Evolutionary conservation across 2,797 vertebrate genomes (phyloP).

Genomic region (Lagorchestes hirsutus): DNA sequence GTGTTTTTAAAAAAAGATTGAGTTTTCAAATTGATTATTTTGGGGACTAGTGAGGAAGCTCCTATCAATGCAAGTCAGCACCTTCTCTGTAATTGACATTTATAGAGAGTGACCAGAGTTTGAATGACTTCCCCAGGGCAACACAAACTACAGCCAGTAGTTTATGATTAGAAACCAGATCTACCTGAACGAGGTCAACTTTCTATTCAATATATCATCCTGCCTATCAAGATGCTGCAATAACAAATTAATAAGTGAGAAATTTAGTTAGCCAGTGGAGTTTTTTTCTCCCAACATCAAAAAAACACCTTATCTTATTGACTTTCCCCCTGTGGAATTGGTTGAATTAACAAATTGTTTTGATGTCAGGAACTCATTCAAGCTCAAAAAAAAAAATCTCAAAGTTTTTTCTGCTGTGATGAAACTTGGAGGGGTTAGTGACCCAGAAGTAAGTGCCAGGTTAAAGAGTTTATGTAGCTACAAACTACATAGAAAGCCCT

Average conservation of each 20-base stretch:
- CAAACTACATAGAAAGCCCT: not conserved
- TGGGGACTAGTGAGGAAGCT: not conserved
- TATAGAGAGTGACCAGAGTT: not conserved
- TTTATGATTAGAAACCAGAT: not conserved
- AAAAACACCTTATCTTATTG: not conserved
- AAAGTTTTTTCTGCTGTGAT: not conserved
- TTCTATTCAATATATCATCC: not conserved
- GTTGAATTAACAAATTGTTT: not conserved
- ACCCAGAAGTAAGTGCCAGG: not conserved
- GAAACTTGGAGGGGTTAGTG: not conserved
- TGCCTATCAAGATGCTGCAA: not conserved
- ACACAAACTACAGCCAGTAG: not conserved
- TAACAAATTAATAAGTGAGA: constrained; percentile 1
- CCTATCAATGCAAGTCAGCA: not conserved
- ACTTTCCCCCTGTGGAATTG: not conserved
- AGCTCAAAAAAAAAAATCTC: not conserved
- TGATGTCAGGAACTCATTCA: not conserved
- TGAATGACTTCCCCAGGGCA: not conserved
- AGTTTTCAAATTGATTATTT: not conserved
- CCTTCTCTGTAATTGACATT: not conserved
- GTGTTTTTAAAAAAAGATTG: constrained; percentile 28
- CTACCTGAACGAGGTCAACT: not conserved
- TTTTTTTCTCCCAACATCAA: not conserved
- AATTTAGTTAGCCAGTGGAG: not conserved
- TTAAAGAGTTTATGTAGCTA: not conserved